Conservation (phyloP, 2,797 vertebrate genomes). For the Mus minutoides region DNA sequence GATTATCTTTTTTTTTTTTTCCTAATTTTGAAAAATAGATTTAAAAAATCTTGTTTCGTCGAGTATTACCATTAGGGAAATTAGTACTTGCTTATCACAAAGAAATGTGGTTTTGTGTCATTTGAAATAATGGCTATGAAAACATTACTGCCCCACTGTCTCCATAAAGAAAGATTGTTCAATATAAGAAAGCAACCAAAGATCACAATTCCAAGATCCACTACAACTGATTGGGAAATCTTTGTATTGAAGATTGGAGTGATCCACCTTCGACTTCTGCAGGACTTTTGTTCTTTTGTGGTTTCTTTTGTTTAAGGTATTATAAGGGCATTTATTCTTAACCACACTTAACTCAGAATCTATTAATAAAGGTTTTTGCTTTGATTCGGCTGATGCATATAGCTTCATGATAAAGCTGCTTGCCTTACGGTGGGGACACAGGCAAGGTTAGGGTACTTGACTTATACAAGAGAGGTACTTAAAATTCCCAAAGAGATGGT, state of each 20-base stretch:
- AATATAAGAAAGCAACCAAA: neutral
- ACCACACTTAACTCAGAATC: neutral
- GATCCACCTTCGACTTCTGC: neutral
- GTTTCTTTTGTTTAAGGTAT: neutral
- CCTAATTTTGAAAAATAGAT: constrained; percentile 80
- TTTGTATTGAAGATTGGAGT: neutral
- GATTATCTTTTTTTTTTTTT: constrained; percentile 72
- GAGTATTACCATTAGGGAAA: constrained; percentile 76
- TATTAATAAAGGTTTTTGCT: neutral
- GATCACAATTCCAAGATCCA: neutral
- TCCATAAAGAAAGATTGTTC: constrained; percentile 17
- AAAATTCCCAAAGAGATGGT: neutral
- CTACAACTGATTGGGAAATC: constrained; percentile 23
- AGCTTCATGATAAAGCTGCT: neutral
- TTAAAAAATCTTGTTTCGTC: constrained; percentile 69
- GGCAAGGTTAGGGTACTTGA: neutral
- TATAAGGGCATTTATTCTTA: constrained; percentile 19
- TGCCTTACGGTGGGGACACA: neutral
- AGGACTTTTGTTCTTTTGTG: neutral
- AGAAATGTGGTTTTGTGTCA: constrained; percentile 65
- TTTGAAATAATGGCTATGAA: constrained; percentile 33
- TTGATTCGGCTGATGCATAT: neutral
- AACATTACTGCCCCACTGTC: neutral
- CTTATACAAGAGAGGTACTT: neutral
- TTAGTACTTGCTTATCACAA: constrained; percentile 65